These are phyloP conservation scores for Ectobius pallidus DNA, from an alignment of 2,888 invertebrate species.

Conservation along the genomic window DNA sequence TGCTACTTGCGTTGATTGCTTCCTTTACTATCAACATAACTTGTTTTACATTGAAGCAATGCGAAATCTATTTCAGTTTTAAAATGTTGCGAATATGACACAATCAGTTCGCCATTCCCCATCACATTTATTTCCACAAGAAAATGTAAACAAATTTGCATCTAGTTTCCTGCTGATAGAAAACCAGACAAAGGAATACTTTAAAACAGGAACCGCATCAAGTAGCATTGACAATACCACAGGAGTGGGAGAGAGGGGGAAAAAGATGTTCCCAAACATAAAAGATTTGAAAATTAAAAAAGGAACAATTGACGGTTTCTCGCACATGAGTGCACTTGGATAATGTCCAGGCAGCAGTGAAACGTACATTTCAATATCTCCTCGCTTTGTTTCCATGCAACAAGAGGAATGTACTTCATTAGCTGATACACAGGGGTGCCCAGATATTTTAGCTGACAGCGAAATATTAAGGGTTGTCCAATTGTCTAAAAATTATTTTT, in stretches of 20 bases:
- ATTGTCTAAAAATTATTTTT: no score
- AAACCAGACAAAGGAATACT: conserved; percentile 11
- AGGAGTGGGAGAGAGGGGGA: neutral
- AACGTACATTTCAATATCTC: conserved; percentile 26
- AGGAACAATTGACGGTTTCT: conserved; percentile 18
- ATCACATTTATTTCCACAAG: conserved; percentile 20
- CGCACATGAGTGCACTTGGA: conserved; percentile 28
- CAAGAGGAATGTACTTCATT: conserved; percentile 2
- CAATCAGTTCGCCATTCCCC: neutral
- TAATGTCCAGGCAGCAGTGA: conserved; percentile 25
- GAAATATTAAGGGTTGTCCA: no score
- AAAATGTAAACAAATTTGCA: conserved; percentile 24
- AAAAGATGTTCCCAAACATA: conserved; percentile 21
- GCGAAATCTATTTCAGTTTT: no score
- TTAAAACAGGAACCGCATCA: conserved; percentile 25
- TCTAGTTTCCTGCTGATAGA: conserved; percentile 18
- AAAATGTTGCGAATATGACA: neutral
- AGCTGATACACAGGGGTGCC: conserved; percentile 11
- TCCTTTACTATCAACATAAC: no score
- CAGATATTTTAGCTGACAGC: no score
- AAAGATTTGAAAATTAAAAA: conserved; percentile 28
- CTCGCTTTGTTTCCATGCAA: conserved; percentile 11
- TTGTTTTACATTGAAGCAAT: no score
- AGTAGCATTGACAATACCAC: conserved; percentile 27
- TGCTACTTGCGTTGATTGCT: no score